Evolutionary conservation across 2,113 vertebrate species (phyloP), one percentile per base, ranked within the genome.

Genomic region (Hylia prasina): DNA sequence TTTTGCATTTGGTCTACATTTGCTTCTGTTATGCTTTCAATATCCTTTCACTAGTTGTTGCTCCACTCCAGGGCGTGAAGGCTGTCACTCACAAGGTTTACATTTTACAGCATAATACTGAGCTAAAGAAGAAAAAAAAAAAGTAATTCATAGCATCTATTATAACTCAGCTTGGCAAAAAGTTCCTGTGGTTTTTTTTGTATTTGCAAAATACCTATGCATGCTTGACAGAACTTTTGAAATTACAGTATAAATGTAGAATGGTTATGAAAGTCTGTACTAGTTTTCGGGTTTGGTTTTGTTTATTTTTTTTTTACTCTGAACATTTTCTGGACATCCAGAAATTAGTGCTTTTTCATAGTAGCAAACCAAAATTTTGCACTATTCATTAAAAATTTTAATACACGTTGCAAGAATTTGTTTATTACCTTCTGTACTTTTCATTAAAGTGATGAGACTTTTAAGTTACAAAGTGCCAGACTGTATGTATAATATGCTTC

Each of bases 371-470:
- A 51, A 58, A 50, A 53, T 35, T n/a, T 68, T 48, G 28, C 20
- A 45, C 24, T n/a, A 28, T 10, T 28, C 23, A 21, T 54, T 23
- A 76, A 31, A 82, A 45, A 12, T 51, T 75, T 13, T 28, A 54
- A 50, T 22, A n/a, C 0, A 0, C 0, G 0, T 30, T 71, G 28
- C 23, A 20, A 4, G 35, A 63, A 28, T 45, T 79, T 27, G 7
- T 22, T 81, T 13, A 69, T 10, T 17, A 60, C 27, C 19, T 31
- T 48, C 25, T n/a, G 22, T 9, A 57, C 22, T 60, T 58, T 57
- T 33, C 18, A 27, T 3, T 19, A 31, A 68, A 68, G 42, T 15
- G 7, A 1, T 20, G 40, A 45, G 31, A 68, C 24, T 15, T 66
- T 64, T n/a, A 77, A n/a, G 39, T 66, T 51, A 78, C 51, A 82